A percentile compares a stretch with the other conserved stretches of the same genome.
Conservation (phyloP, 1,140 invertebrate species). For the Rhopalosiphum maidis region DNA sequence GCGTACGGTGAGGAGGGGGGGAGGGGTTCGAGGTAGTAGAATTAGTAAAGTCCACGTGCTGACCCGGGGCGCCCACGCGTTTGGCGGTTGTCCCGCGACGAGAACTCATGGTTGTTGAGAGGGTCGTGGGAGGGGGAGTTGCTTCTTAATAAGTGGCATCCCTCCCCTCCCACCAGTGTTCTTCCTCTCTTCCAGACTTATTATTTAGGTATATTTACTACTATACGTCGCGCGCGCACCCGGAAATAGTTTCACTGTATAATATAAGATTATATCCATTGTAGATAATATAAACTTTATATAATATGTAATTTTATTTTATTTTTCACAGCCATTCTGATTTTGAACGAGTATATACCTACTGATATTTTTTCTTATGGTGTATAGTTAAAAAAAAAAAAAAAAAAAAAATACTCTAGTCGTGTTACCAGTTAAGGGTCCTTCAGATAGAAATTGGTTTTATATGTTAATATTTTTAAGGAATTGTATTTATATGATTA, state of each 20-base stretch:
- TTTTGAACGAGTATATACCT: neutral
- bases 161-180: neutral
- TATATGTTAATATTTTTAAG: neutral
- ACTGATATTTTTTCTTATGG: neutral
- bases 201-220: neutral
- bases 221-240: neutral
- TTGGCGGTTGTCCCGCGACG: conserved; percentile 22
- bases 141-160: neutral
- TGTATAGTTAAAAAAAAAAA: neutral
- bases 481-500: neutral
- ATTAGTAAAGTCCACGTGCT: conserved; percentile 2
- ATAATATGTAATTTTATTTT: neutral
- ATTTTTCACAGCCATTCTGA: neutral
- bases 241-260: conserved; percentile 13
- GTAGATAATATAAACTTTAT: neutral
- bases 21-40: neutral
- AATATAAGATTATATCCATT: neutral
- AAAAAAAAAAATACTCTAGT: neutral
- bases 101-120: neutral
- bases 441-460: neutral
- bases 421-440: neutral
- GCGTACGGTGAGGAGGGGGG: neutral
- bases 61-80: conserved; percentile 40
- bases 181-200: neutral
- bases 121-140: neutral